These are phyloP conservation scores for Aradus depressus DNA, from an alignment of 2,888 invertebrate species.

Conservation along the genomic window DNA sequence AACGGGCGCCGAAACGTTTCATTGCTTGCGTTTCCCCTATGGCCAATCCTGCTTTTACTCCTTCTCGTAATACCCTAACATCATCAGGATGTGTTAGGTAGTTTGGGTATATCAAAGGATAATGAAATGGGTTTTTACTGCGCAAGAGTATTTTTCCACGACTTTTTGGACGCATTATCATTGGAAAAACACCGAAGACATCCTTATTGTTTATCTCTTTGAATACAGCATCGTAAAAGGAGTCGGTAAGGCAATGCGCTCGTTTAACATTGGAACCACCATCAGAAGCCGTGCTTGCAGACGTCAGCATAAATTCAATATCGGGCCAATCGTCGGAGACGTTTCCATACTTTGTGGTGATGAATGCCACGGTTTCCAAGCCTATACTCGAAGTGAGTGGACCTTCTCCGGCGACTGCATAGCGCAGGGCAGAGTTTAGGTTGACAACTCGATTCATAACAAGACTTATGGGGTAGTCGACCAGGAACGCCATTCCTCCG, in stretches of 20 bases:
- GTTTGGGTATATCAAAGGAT: conserved; percentile 83
- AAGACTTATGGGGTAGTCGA: conserved; percentile 69
- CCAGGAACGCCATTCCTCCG: conserved; percentile 67
- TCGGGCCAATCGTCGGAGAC: conserved; percentile 82
- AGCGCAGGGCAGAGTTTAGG: conserved; percentile 66
- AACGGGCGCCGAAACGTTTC: conserved; percentile 64
- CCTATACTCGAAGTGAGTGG: conserved; percentile 79
- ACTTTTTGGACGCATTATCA: conserved; percentile 82
- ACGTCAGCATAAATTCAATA: conserved; percentile 81
- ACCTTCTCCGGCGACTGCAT: conserved; percentile 75
- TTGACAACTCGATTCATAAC: conserved; percentile 73
- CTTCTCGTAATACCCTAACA: conserved; percentile 68
- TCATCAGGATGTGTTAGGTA: conserved; percentile 82
- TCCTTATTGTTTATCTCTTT: conserved; percentile 59
- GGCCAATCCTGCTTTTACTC: conserved; percentile 73
- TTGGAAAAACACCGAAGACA: conserved; percentile 72
- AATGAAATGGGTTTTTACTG: conserved; percentile 54
- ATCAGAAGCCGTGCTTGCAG: conserved; percentile 69
- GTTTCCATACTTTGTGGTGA: conserved; percentile 80
- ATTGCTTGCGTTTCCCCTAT: conserved; percentile 43
- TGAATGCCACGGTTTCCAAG: conserved; percentile 77
- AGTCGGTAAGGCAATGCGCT: conserved; percentile 71
- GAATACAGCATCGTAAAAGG: conserved; percentile 67
- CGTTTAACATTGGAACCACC: conserved; percentile 61
- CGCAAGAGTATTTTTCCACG: conserved; percentile 64